Evolutionary conservation across 2,113 vertebrate species (phyloP), one percentile per base, ranked within the genome.

Genomic region (Chinchilla lanigera): DNA sequence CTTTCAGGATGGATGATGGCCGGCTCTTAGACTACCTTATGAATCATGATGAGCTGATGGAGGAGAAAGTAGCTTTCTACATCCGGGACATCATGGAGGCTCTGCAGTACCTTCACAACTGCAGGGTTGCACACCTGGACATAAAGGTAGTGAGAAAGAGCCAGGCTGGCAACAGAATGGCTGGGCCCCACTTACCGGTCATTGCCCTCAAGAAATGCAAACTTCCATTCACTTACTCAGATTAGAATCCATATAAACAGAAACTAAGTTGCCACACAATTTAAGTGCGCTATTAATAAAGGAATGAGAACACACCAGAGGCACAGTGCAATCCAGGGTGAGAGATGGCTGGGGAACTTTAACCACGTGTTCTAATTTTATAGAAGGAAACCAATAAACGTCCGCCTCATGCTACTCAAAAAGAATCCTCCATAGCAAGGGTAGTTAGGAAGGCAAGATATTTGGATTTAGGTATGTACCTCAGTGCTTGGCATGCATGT

Each of bases 31-130:
- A 99, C 93, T 99, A 99, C 88, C 98, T 99, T n/a, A 99, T 99
- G 94, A 99, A 99, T 95, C 99, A 99, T 0, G 99, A 99, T 95
- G 99, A 99, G 96, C 98, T 99, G 54, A 99, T 99, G 99, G 99
- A 99, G 97, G 99, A 99, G 92, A 99, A 99, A 96, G 99, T 99
- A 8, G 99, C 99, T 0, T 99, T 99, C 97, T 99, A 99, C 24
- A 99, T 99, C 60, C 99, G 99, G 93, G 99, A 99, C 93, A 99
- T 99, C 3, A 98, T 99, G 97, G 99, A 99, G 97, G 99, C 99
- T 0, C 97, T 99, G 93, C 99, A 99, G 97, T 99, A 99, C 94
- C 99, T 99, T 88, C 99, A 99, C 96, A 99, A 99, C 96, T 99
- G 99, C 98, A 98, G 99, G 94, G 99, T 99, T 14, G 99, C 99